These are phyloP conservation scores for Nothoprocta pentlandii DNA, from an alignment of 2,113 vertebrate species.

Conservation along the genomic window DNA sequence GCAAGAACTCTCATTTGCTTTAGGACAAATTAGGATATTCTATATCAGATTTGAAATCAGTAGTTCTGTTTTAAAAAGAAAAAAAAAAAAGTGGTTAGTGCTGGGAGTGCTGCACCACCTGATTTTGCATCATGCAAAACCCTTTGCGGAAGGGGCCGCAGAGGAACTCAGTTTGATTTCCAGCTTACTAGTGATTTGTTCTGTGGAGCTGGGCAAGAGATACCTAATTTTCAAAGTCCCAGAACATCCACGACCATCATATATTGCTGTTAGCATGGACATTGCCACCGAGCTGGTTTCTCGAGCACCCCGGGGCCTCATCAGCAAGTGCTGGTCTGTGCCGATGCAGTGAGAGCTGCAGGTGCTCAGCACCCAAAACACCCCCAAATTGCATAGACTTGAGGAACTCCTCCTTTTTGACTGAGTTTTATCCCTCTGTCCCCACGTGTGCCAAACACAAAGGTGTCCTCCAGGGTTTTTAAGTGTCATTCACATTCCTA, in stretches of 20 bases:
- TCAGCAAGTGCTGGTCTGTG: background rate
- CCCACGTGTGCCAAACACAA: background rate
- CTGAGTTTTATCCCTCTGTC: background rate
- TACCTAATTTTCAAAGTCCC: rapidly evolving
- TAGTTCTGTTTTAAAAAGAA: background rate
- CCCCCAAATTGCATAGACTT: background rate
- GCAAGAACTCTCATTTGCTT: background rate
- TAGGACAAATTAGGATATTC: background rate
- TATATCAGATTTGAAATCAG: background rate
- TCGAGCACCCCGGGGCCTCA: background rate
- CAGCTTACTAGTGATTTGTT: background rate
- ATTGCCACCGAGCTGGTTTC: background rate
- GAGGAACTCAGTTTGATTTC: background rate
- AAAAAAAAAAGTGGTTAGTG: background rate
- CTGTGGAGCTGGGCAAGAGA: background rate
- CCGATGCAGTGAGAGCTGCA: background rate
- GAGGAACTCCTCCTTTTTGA: rapidly evolving
- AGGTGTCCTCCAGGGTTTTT: background rate
- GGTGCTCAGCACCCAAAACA: background rate
- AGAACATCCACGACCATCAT: background rate
- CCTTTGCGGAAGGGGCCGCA: background rate
- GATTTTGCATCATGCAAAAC: background rate
- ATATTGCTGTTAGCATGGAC: background rate
- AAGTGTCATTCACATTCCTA: background rate
- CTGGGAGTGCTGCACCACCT: background rate